Base-by-base conservation (phyloP, 2,113 vertebrate species). In the Oenanthe oenanthe region DNA sequence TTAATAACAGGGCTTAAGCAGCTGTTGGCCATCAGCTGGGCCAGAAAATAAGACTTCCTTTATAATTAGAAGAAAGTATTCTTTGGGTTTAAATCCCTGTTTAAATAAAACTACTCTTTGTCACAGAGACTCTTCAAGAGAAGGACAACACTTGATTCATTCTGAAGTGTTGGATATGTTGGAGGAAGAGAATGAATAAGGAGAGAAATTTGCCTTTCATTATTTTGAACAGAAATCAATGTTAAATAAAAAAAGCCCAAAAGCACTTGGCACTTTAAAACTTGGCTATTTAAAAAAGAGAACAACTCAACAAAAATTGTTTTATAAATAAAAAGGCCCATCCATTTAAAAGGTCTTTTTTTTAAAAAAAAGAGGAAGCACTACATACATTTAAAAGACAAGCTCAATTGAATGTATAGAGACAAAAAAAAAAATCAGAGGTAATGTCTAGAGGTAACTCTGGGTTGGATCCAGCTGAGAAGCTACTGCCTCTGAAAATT, bases 401-500 rank as follows among this genome's bases (percentile, higher is more conserved):
- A 90, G 22, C 17, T 61, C 36, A 82, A 54, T 4, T 81, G 48
- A 85, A 58, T 29, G 11, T 71, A 62, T 38, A 76, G 18, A 85
- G 62, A 40, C 45, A 85, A 92, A 95, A 71, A 79, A 72, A 78
- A 73, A 76, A 24, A 3, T n/a, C 54, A 79, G 93, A 94, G 81
- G 61, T 91, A 87, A 89, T 50, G 34, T 61, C 58, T 67, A 75
- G 91, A 96, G 48, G 42, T 80, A 67, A 53, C n/a, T 86, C 83
- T 56, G 75, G 17, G 17, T 61, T 89, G 81, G 54, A 82, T 75
- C 82, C 50, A 75, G 42, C 54, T 38, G 61, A 89, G 86, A 65
- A 92, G 51, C 75, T 74, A 70, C 47, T 47, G 72, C 65, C 80
- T 93, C 79, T 89, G 61, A 86, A 91, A 92, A 65, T 61, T 67